Base-by-base conservation (phyloP, 2,888 invertebrate species). In the Ashinkailepas kermadecensis region DNA sequence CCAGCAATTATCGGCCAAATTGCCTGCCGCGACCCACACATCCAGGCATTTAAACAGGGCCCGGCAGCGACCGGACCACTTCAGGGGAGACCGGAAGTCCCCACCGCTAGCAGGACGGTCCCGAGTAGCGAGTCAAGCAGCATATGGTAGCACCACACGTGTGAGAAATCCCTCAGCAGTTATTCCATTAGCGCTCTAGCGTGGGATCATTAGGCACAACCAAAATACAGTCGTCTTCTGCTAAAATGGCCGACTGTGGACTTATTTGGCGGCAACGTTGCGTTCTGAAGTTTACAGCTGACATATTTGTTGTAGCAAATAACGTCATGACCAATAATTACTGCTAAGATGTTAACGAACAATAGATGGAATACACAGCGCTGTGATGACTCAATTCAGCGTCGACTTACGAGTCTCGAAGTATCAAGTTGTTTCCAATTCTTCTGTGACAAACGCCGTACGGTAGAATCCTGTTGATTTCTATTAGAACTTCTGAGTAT, bases 371-470 rank as follows among this genome's bases (percentile, higher is more conserved):
- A 59, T 59, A 59, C 11, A 15, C 4, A 39, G 39, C 39, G 39
- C 39, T 39, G 9, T 8, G 65, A 23, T 0, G 23, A 12, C n/a
- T 23, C 65, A 23, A n/a, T 65, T 15, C 64, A 12, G 65, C 8
- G n/a, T 23, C 65, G 12, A 87, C 88, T 86, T 86, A 91, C 90
- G 89, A 90, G 87, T 91, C 90, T 86, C 89, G 90, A 80, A 92
- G 89, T 81, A 92, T 89, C 84, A 91, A 90, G 85, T 91, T 91
- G 86, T 90, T 90, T 81, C 90, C 91, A 82, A 90, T 88, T 82
- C 90, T 88, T 83, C 88, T 88, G 85, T 91, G 90, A 85, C 92
- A 92, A 85, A 89, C 89, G 25, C 92, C 92, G 91, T 91, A 92
- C 82, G 91, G 90, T 12, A 91, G 91, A 85, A 92, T 91, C 58